Conservation (phyloP, 35 echinoderm and acorn worm species). For the Chiridota heheva region DNA sequence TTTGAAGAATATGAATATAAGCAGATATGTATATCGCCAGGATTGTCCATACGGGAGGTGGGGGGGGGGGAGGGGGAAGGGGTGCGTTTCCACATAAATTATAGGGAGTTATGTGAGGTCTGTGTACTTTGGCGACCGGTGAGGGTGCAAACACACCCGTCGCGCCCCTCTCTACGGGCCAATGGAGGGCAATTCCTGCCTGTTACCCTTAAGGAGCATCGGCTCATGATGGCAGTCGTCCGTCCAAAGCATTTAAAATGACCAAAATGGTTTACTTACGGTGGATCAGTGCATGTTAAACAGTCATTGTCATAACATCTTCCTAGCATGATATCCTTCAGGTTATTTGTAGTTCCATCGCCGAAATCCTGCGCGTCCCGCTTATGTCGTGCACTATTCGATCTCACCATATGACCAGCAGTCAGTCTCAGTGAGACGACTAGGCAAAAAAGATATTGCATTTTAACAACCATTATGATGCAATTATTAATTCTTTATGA, state of each 20-base stretch:
- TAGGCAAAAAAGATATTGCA: neutral
- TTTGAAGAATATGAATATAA: too few relatives aligned
- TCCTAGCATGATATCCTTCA: conserved; percentile 25
- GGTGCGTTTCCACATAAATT: too few relatives aligned
- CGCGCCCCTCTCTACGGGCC: neutral
- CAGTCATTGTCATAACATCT: conserved; percentile 11
- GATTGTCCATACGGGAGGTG: too few relatives aligned
- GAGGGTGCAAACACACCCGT: neutral
- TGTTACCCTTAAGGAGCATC: neutral
- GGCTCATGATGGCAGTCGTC: neutral
- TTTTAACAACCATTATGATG: neutral
- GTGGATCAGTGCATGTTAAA: too few relatives aligned
- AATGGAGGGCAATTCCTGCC: neutral
- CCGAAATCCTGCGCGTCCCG: neutral
- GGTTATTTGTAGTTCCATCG: conserved; percentile 12
- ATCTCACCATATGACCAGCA: neutral
- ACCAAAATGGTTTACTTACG: neutral
- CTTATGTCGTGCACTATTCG: neutral
- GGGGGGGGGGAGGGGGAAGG: too few relatives aligned
- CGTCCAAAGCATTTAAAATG: neutral
- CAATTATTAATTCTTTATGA: too few relatives aligned
- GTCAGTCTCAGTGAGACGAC: neutral
- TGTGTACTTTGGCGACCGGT: too few relatives aligned
- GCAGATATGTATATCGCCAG: too few relatives aligned
- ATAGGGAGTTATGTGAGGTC: too few relatives aligned